A percentile compares a stretch with the other conserved stretches of the same genome.
phyloP scores from a whole-genome alignment of 2,113 vertebrate species.

The Steatornis caripensis region DNA sequence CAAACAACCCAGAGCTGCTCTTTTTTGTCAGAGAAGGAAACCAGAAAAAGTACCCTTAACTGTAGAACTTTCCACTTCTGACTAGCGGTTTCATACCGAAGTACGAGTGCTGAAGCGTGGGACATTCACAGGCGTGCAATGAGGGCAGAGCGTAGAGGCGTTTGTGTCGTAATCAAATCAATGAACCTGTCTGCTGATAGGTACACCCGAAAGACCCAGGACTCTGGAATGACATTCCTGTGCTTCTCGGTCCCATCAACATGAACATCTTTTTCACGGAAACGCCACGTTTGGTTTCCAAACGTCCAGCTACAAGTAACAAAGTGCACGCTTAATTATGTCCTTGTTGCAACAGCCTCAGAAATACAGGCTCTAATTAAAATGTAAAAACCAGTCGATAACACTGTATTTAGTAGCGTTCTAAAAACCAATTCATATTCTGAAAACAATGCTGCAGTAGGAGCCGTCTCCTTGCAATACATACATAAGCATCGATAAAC shows the following conservation, averaged over 20 bases:
- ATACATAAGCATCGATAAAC: not conserved
- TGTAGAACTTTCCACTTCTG: not conserved
- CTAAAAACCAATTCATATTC: not conserved
- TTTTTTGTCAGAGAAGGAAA: not conserved
- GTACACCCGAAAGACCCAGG: not conserved
- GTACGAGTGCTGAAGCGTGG: accelerated
- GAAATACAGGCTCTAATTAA: not conserved
- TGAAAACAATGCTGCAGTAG: not conserved
- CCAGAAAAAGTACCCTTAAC: not conserved
- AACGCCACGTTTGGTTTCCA: not conserved
- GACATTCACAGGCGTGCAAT: accelerated
- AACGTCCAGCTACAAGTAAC: not conserved
- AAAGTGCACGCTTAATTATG: not conserved
- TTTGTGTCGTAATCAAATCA: not conserved
- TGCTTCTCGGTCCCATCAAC: not conserved
- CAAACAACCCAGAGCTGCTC: not conserved
- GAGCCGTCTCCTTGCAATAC: not conserved
- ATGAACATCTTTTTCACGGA: not conserved
- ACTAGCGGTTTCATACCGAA: not conserved
- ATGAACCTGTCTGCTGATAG: not conserved
- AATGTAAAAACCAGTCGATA: not conserved
- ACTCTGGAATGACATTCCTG: not conserved
- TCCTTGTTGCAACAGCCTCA: not conserved
- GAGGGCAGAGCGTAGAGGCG: not conserved
- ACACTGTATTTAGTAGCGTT: accelerated